Conservation (phyloP, 2,113 vertebrate genomes). For the Choloepus hoffmanni region DNA sequence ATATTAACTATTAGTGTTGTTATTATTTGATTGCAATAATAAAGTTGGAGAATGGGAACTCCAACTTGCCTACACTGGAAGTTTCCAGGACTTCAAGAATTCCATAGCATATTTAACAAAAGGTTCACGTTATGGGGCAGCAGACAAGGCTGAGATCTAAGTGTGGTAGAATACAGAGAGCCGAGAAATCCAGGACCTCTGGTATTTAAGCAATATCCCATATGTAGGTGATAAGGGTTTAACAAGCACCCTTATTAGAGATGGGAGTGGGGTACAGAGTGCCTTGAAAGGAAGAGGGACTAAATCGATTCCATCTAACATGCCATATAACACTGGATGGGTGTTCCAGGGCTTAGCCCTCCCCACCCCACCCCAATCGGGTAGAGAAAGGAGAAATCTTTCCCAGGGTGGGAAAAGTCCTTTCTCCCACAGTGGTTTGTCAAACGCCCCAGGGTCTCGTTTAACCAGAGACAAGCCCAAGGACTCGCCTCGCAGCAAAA, state of each 20-base stretch:
- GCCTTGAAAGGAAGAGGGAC: not conserved
- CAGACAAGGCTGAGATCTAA: not conserved
- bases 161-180: not conserved
- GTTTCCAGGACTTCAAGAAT: constrained; percentile 34
- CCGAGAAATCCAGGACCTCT: constrained; percentile 8
- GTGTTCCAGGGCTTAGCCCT: not conserved
- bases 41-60: not conserved
- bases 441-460: not conserved
- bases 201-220: not conserved
- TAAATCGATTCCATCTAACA: not conserved
- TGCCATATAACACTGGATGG: not conserved
- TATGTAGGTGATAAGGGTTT: not conserved
- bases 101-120: not conserved
- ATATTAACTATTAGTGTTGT: not conserved
- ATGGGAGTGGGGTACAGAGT: not conserved
- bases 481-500: not conserved
- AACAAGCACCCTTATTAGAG: not conserved
- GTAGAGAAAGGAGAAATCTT: not conserved
- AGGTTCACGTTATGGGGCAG: constrained; percentile 28
- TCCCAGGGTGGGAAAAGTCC: not conserved
- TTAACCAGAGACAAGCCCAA: not conserved
- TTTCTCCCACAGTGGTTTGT: not conserved
- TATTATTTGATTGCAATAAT: not conserved
- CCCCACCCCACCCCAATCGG: not conserved
- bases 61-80: not conserved